phyloP scores from a whole-genome alignment of 2,888 invertebrate genomes.

The Volucella bombylans region DNA sequence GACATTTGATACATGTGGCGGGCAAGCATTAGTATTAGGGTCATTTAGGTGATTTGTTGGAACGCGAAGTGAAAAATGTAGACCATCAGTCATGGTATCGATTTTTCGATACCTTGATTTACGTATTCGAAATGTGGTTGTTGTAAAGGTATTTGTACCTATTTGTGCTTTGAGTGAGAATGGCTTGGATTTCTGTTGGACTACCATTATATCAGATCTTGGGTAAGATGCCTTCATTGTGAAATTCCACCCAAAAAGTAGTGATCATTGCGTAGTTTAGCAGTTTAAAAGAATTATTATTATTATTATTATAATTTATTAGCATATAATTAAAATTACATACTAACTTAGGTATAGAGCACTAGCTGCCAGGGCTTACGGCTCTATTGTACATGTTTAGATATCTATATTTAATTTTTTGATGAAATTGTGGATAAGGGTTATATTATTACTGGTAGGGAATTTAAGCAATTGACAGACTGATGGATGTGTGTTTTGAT shows the following conservation, averaged over 20 bases:
- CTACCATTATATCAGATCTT: neutral
- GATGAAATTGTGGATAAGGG: no score
- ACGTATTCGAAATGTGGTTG: neutral
- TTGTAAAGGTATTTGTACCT: neutral
- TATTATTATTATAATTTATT: no score
- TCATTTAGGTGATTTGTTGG: conserved; percentile 66
- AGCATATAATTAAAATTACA: no score
- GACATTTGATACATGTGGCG: conserved; percentile 7
- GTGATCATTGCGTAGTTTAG: no score
- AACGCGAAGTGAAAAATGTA: conserved; percentile 58
- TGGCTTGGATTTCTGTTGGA: conserved; percentile 2
- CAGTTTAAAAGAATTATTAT: no score
- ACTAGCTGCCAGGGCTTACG: no score
- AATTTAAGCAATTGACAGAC: no score
- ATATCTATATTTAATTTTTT: no score
- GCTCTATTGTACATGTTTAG: no score
- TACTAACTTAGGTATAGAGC: no score
- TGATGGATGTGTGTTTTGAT: no score
- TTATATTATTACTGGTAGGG: no score
- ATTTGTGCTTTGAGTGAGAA: neutral
- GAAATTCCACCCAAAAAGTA: neutral
- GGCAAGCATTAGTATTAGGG: conserved; percentile 3
- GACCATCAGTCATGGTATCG: conserved; percentile 55
- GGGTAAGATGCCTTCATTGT: neutral
- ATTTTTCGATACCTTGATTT: conserved; percentile 49